Base-by-base conservation (phyloP, 1,140 invertebrate species). In the Littorina saxatilis region DNA sequence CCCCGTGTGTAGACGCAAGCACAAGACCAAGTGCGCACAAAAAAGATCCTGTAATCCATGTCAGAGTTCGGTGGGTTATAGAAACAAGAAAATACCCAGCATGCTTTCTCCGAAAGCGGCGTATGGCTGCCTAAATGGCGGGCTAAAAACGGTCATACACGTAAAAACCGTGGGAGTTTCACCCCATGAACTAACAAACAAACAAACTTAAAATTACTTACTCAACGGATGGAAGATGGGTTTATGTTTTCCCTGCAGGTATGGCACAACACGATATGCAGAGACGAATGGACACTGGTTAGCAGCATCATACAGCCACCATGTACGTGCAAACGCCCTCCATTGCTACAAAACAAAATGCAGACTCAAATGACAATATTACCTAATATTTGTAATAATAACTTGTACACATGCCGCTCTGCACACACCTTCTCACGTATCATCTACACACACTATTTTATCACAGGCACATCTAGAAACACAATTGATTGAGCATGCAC, bases 221-320 rank as follows among this genome's bases (percentile, higher is more conserved):
- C 96, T 95, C 91, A 96, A 93, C 15, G 96, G 95, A 93, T 97
- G 96, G 91, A 97, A 99, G 75, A 99, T 97, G 1, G 98, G 98
- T 93, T 99, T 99, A 86, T 98, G 94, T 79, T 94, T 86, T 29
- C 98, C 98, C 93, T 95, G 94, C 68, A 99, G 92, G 94, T 97
- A 96, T 80, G 95, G 95, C 78, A 94, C 95, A 79, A 99, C 94
- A 68, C 95, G 83, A 61, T 93, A 85, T 15, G 97, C 97, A 61
- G 96, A 96, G 78, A 95, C 90, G 89, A 96, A 97, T 23, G 98
- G 98, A 94, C 99, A 98, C 94, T 99, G 98, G 96, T 97, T 98
- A 91, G 95, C 95, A 74, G 97, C 97, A 94, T 99, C 98, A 91
- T 95, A 99, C 76, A 99, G 90, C 93, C 98, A 97, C 98, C 98